These are phyloP conservation scores for Bombycilla garrulus DNA, from an alignment of 2,113 vertebrate species.

Conservation along the genomic window DNA sequence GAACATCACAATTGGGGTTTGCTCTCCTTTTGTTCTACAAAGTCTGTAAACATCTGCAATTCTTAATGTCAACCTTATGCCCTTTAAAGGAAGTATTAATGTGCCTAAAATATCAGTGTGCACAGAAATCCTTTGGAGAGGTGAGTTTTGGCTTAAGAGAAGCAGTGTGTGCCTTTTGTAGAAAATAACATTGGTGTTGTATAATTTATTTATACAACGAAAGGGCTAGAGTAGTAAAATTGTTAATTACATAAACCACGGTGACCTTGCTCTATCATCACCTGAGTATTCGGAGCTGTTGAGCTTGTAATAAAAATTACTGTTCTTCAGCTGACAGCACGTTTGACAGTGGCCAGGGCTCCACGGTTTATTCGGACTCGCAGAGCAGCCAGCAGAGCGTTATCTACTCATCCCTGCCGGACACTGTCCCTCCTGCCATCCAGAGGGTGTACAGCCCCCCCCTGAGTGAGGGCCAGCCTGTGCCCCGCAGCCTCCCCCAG, in stretches of 20 bases:
- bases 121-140: not conserved
- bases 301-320: not conserved
- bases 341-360: slow-evolving; percentile 85
- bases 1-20: not conserved
- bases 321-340: slow-evolving; percentile 82
- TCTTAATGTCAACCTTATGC: not conserved
- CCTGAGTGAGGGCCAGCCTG: slow-evolving; percentile 68
- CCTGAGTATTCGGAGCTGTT: not conserved
- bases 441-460: slow-evolving; percentile 80
- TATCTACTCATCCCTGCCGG: slow-evolving; percentile 80
- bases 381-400: slow-evolving; percentile 87
- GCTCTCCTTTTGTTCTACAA: not conserved
- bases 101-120: not conserved
- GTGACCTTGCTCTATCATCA: not conserved
- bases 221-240: not conserved
- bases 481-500: slow-evolving; percentile 73
- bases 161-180: not conserved
- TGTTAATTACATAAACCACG: not conserved
- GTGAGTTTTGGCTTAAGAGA: not conserved
- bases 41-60: not conserved
- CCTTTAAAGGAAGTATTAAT: slow-evolving; percentile 21
- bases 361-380: slow-evolving; percentile 81
- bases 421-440: slow-evolving; percentile 72
- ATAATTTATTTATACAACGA: slow-evolving; percentile 20
- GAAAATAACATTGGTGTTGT: not conserved